Evolutionary conservation across 2,797 vertebrate species (phyloP).

Genomic region (Characodon lateralis): DNA sequence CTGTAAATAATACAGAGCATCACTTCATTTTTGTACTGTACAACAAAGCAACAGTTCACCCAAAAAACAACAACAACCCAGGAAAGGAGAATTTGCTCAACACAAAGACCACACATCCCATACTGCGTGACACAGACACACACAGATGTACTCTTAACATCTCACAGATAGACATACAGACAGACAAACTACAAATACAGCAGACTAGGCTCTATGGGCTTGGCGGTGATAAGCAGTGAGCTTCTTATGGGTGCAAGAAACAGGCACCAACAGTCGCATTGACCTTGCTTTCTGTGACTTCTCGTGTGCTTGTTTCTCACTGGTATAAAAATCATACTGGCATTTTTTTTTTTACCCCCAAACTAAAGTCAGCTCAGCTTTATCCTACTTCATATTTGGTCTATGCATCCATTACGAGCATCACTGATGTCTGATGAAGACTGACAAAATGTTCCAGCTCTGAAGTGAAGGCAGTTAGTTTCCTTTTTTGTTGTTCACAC

Average conservation of each 20-base stretch:
- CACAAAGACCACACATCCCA: constrained; percentile 40
- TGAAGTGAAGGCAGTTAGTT: constrained; percentile 66
- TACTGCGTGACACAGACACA: constrained; percentile 28
- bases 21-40: constrained; percentile 12
- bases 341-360: constrained; percentile 20
- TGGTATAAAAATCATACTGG: constrained; percentile 37
- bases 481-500: constrained; percentile 39
- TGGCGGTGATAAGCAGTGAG: constrained; percentile 70
- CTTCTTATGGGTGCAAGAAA: constrained; percentile 50
- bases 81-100: constrained; percentile 24
- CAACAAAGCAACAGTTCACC: constrained; percentile 28
- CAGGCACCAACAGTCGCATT: constrained; percentile 47
- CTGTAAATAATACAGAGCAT: constrained; percentile 36
- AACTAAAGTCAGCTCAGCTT: constrained; percentile 19
- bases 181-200: constrained; percentile 62
- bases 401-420: constrained; percentile 27
- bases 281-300: constrained; percentile 46
- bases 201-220: constrained; percentile 66
- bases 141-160: constrained; percentile 44
- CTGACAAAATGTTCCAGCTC: constrained; percentile 37
- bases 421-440: constrained; percentile 16
- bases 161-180: constrained; percentile 31
- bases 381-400: constrained; percentile 41
- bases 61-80: constrained; percentile 27
- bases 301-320: constrained; percentile 60